Evolutionary conservation across 1,140 invertebrate species (phyloP), one percentile per base, ranked within the genome.

Genomic region (Cherax destructor): DNA sequence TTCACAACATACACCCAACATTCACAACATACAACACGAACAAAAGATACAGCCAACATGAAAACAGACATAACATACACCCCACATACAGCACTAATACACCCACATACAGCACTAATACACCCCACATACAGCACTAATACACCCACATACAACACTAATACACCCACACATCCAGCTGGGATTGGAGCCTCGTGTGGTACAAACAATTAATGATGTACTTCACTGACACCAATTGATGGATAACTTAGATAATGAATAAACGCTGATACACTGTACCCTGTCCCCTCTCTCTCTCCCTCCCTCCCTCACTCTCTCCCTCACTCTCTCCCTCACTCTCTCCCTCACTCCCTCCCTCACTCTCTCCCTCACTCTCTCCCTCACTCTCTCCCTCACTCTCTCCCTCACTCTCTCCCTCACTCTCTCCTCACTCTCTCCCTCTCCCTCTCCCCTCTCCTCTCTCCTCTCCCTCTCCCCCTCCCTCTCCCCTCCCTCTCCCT

Each of bases 241-340:
- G 56, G 50, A 81, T 81, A 81, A 81, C 79, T 11, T 5, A 52
- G 52, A 30, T 59, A 81, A 81, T 81, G 79, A 81, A 81, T 61
- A 81, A 81, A 81, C 1, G 52, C 18, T 81, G 61, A 81, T 56
- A 59, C 52, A 81, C 24, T n/a, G 52, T 61, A 7, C n/a, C 4
- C n/a, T 1, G n/a, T 0, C n/a, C 5, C 6, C 69, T 0, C 2
- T 24, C n/a, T n/a, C 6, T 4, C 4, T 21, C n/a, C n/a, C 52
- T 61, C 59, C 16, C 1, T 41, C 52, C 52, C n/a, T n/a, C n/a
- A n/a, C n/a, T n/a, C n/a, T n/a, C n/a, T n/a, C 61, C 30, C 24
- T n/a, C 30, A 24, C 16, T 11, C 18, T 49, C 21, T 47, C 41
- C 41, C 49, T 21, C 30, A n/a, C n/a, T n/a, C 21, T 41, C 56